These are phyloP conservation scores for Fistularia commersonii DNA, from an alignment of 2,797 vertebrate genomes.

Conservation along the genomic window DNA sequence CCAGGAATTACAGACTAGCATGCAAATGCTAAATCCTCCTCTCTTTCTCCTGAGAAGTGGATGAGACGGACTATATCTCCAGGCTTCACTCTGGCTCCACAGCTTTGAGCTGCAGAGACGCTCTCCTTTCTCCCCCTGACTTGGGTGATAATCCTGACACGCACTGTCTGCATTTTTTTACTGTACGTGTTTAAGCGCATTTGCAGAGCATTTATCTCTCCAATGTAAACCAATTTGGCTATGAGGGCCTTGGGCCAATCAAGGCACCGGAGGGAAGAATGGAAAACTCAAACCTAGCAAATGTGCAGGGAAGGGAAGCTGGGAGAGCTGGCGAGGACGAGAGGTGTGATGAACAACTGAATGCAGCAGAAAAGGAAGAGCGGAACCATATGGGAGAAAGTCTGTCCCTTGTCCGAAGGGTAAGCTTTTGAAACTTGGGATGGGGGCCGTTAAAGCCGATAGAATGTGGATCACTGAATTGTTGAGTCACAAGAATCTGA, in stretches of 20 bases:
- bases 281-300: constrained; percentile 76
- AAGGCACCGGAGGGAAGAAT: constrained; percentile 65
- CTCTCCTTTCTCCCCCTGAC: constrained; percentile 74
- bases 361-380: constrained; percentile 63
- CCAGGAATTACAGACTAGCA: constrained; percentile 77
- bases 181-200: constrained; percentile 83
- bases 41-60: constrained; percentile 72
- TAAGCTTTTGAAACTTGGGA: constrained; percentile 72
- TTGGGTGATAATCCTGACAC: constrained; percentile 82
- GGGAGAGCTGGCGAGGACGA: constrained; percentile 52
- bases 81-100: constrained; percentile 71
- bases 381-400: constrained; percentile 56
- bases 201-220: constrained; percentile 83
- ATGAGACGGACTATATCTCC: constrained; percentile 77
- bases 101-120: constrained; percentile 72
- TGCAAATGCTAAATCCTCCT: constrained; percentile 77
- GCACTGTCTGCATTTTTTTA: constrained; percentile 83
- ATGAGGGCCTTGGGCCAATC: constrained; percentile 78
- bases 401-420: constrained; percentile 70
- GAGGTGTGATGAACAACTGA: constrained; percentile 62
- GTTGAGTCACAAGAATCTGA: constrained; percentile 78
- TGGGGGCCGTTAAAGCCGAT: constrained; percentile 72
- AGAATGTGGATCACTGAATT: constrained; percentile 76
- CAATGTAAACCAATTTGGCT: constrained; percentile 85
- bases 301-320: constrained; percentile 63